Base-by-base conservation (phyloP, 2,888 invertebrate genomes). In the Nowickia ferox region DNA sequence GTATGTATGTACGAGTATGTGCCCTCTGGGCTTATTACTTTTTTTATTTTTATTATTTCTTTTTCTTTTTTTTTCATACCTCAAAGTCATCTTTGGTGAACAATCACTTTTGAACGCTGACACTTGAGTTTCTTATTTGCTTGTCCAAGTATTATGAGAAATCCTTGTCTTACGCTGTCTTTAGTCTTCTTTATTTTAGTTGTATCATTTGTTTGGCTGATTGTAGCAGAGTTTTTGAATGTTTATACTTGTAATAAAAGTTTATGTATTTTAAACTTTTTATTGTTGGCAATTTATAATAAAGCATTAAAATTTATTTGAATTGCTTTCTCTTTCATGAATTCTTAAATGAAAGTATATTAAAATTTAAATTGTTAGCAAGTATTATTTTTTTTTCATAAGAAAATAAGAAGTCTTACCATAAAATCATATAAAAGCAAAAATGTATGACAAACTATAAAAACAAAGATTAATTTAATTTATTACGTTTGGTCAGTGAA, bases 321-420 rank as follows among this genome's bases (percentile, higher is more conserved):
- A 61, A 17, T 65, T 76, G 6, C 38, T 69, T 78, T 61, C 1
- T 9, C 30, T 13, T 51, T 78, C 78, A 69, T 78, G 69, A 59
- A 78, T 10, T 69, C 13, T 38, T 30, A 57, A 78, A 78, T 30
- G 6, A 30, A 30, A 30, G 30, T 30, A 30, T 30, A 30, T 30
- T 30, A 30, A 30, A 30, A 30, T 30, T 30, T 30, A 30, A 30
- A 30, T 0, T 30, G 5, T 30, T 30, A 6, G 30, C 30, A 30
- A 30, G 30, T 30, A 0, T 30, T 30, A 5, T 5, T 30, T 30
- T 30, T 6, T 30, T 30, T 30, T 30, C 0, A 6, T 30, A 6
- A 30, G 30, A 30, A 30, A 6, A n/a, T n/a, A n/a, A 30, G 0
- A 6, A 5, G 30, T 4, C 30, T 30, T 30, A 30, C 6, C 0